These are phyloP conservation scores for Collichthys lucidus DNA, from an alignment of 2,113 vertebrate genomes.

Conservation along the genomic window DNA sequence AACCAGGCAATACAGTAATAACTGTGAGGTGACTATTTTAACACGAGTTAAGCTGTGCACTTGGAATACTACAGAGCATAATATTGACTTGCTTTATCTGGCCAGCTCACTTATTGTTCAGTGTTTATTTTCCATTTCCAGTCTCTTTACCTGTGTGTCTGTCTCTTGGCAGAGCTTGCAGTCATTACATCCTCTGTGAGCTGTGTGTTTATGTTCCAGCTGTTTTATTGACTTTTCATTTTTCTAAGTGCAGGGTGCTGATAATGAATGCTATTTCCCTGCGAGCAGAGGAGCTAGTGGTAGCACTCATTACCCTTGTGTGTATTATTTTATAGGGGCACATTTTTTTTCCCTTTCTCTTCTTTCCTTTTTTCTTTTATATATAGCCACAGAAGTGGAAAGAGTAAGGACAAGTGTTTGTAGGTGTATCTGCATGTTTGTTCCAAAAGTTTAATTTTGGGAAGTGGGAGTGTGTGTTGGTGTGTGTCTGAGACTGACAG, in stretches of 20 bases:
- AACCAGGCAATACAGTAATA: not conserved
- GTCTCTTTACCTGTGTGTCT: not conserved
- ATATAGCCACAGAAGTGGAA: not conserved
- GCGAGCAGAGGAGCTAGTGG: constrained; percentile 16
- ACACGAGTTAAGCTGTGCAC: not conserved
- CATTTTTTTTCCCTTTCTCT: not conserved
- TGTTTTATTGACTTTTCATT: constrained; percentile 66
- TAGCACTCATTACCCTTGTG: constrained; percentile 39
- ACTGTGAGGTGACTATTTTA: not conserved
- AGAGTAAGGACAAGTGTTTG: not conserved
- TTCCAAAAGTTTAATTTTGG: not conserved
- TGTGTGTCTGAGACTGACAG: not conserved
- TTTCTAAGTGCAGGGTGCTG: constrained; percentile 42
- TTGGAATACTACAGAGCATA: not conserved
- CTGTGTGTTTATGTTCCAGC: constrained; percentile 32
- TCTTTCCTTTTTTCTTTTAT: too few relatives aligned
- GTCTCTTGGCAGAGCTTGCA: constrained; percentile 8
- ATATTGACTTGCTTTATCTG: constrained; percentile 23
- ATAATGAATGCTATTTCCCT: constrained; percentile 57
- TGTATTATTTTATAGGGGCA: not conserved
- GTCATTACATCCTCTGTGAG: constrained; percentile 37
- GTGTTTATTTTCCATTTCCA: not conserved
- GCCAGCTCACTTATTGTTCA: constrained; percentile 15
- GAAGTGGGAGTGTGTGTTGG: not conserved
- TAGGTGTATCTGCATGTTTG: not conserved